phyloP scores from a whole-genome alignment of 2,888 invertebrate species.

The Erynnis tages region DNA sequence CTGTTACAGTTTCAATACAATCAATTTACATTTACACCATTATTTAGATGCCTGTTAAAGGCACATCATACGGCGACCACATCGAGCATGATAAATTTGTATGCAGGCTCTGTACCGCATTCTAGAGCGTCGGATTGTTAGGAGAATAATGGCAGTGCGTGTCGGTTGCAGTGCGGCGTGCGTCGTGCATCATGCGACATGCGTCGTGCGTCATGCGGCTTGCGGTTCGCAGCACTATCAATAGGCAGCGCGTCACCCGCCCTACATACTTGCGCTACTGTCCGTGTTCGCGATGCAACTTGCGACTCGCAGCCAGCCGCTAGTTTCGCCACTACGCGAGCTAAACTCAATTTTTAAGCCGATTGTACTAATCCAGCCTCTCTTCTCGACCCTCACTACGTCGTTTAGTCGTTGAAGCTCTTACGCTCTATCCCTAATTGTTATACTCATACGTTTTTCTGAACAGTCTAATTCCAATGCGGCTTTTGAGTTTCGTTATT shows the following conservation, averaged over 20 bases:
- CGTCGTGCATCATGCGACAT: too few species aligned
- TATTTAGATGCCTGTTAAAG: conserved; percentile 12
- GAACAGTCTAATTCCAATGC: too few species aligned
- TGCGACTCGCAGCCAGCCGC: conserved; percentile 52
- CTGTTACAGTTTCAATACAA: too few species aligned
- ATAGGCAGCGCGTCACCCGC: conserved; percentile 65
- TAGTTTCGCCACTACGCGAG: conserved; percentile 63
- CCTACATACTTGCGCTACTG: conserved; percentile 62
- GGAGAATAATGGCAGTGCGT: conserved; percentile 36
- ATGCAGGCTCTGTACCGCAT: conserved; percentile 42
- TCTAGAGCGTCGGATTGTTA: conserved; percentile 46
- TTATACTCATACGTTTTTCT: too few species aligned
- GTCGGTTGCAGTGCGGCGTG: conserved; percentile 35
- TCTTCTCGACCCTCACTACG: conserved; percentile 39
- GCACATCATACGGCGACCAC: conserved; percentile 6
- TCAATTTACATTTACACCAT: background rate
- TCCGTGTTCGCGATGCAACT: conserved; percentile 33
- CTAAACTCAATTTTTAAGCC: conserved; percentile 63
- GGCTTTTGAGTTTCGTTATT: too few species aligned
- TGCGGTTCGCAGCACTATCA: conserved; percentile 53
- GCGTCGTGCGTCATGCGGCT: too few species aligned
- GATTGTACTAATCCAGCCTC: conserved; percentile 50
- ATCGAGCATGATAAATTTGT: conserved; percentile 23
- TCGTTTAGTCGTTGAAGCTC: too few species aligned
- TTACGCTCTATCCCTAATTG: too few species aligned